Base-by-base conservation (phyloP, 2,888 invertebrate species). In the Thereva nobilitata region DNA sequence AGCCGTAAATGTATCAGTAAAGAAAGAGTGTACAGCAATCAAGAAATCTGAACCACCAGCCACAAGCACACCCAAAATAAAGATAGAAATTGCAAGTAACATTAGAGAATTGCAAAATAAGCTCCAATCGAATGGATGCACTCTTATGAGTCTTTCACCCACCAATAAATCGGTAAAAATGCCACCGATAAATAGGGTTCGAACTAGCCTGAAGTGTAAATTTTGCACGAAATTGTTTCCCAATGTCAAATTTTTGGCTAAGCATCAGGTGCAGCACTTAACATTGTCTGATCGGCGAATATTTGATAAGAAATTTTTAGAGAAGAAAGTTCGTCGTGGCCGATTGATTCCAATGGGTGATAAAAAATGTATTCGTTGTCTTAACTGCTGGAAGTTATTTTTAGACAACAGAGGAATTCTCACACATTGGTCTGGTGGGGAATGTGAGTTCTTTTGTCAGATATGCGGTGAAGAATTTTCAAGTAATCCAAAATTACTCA, bases 361-460 rank as follows among this genome's bases (percentile, higher is more conserved):
- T 35, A 72, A 72, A 37, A 75, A 76, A 66, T 74, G 73, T 52
- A 75, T 76, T 68, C 74, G 76, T 6, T 77, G 77, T 64, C 66
- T 76, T 4, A 77, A 76, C 57, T 77, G 77, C 67, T 76, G 74
- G 75, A 74, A 74, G 10, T 67, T 76, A 44, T 75, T 75, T 68
- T 70, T 70, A 4, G 74, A 75, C 67, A 75, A 76, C 59, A 73
- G 73, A 56, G 72, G 72, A 1, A 76, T 77, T 40, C 68, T 76
- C 0, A 72, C 75, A 41, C 77, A 77, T 42, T 77, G 77, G 77
- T 72, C 73, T 2, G 68, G 61, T 10, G 73, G 74, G 3, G 73
- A 76, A 40, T 77, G 77, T 64, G 74, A 76, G 53, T 77, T 74
- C 65, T 77, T 74, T 66, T 77, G 77, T 67, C 72, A 72, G 38